Percentiles rank a stretch among this genome's conserved stretches.
These are phyloP conservation scores for Dusona sp. DNA, from an alignment of 2,888 invertebrate genomes.

Conservation along the genomic window DNA sequence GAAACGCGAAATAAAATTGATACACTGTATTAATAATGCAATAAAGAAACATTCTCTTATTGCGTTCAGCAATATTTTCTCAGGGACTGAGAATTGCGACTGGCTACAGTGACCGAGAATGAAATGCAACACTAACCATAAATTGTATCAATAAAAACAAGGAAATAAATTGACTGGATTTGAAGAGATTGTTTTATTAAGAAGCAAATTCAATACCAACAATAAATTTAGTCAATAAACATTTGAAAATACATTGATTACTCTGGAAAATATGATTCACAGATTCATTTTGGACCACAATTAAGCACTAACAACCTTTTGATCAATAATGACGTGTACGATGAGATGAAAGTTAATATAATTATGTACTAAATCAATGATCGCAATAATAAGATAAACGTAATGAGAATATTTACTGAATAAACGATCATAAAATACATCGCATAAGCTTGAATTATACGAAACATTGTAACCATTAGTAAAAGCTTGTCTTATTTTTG, in stretches of 20 bases:
- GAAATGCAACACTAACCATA: not conserved
- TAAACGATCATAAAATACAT: not conserved
- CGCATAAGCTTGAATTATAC: not conserved
- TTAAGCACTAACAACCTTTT: not conserved
- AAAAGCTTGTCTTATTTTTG: not conserved
- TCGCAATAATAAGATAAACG: not conserved
- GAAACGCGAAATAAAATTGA: slow-evolving; percentile 24
- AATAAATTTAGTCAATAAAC: not conserved
- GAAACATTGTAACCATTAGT: not conserved
- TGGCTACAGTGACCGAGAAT: not conserved
- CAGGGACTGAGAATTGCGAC: slow-evolving; percentile 35
- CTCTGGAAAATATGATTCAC: not conserved
- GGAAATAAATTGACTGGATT: not conserved
- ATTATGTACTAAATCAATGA: too few species aligned
- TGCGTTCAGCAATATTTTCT: slow-evolving; percentile 30
- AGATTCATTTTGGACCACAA: not conserved
- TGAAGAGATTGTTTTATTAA: not conserved
- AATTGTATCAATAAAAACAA: not conserved
- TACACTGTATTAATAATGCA: slow-evolving; percentile 4
- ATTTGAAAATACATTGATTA: not conserved
- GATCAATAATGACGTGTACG: too few species aligned
- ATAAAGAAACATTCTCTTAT: slow-evolving; percentile 22
- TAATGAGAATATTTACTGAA: not conserved
- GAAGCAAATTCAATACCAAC: not conserved
- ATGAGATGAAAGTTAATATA: too few species aligned